Base-by-base conservation (phyloP, 2,797 vertebrate genomes). In the Pangasius krempfi region DNA sequence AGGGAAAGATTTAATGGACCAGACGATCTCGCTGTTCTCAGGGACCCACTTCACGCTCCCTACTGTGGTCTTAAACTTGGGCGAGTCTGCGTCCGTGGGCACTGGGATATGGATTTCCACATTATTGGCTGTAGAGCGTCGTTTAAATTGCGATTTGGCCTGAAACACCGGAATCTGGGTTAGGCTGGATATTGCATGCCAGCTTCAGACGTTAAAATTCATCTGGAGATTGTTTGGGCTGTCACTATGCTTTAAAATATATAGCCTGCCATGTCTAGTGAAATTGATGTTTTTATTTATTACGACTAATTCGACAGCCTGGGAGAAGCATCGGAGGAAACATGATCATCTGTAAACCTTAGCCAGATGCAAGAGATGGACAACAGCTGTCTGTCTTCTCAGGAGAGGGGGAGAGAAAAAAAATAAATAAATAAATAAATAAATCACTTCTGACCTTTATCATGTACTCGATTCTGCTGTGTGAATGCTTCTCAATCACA, bases 101-200 rank as follows among this genome's bases (percentile, higher is more conserved):
- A 99, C 99, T 0, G 99, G 99, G 94, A 99, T 99, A 95, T 99
- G 99, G 93, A 99, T 99, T 94, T 99, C 99, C 93, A 99, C 98
- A 0, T 99, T 99, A 95, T 99, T 99, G 95, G 98, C 99, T 0
- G 98, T 99, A 20, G 99, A 99, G 66, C 98, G 95, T 75, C 98
- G 96, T 87, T 99, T 99, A 93, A 99, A 99, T 37, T 99, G 99
- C 93, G 98, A 99, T 94, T 99, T 99, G 1, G 98, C 98, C 99
- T 99, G 80, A 50, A 78, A 89, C 47, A 52, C 2, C 18, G 0
- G 50, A 66, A 52, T 33, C 56, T 44, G 22, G 33, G 83, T 60
- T 14, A 64, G 60, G 1, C 10, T 27, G 40, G 64, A 62, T 20
- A 13, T 20, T 64, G 16, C 7, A 30, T 64, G 47, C 6, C 27